These are phyloP conservation scores for Ochropacha duplaris DNA, from an alignment of 2,888 invertebrate genomes.

Conservation along the genomic window DNA sequence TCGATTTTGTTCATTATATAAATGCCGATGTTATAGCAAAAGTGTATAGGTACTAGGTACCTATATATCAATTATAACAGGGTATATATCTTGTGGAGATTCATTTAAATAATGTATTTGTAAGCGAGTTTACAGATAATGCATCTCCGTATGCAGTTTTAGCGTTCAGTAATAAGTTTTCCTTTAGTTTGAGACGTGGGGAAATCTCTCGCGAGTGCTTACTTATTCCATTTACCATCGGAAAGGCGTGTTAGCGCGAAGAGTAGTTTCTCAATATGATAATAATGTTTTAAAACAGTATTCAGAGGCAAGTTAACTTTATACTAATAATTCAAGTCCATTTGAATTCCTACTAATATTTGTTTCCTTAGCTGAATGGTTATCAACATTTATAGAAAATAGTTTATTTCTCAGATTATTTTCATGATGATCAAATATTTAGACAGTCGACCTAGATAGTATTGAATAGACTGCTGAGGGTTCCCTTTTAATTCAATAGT, in stretches of 20 bases:
- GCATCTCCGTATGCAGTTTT: constrained; percentile 44
- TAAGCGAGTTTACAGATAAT: constrained; percentile 32
- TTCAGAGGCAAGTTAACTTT: background rate
- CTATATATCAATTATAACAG: background rate
- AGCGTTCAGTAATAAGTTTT: constrained; percentile 41
- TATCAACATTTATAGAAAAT: too few relatives aligned
- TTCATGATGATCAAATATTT: too few relatives aligned
- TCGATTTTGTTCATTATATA: too few relatives aligned
- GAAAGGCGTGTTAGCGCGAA: constrained; percentile 31
- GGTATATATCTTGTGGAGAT: background rate
- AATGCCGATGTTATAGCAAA: too few relatives aligned
- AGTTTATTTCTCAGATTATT: too few relatives aligned
- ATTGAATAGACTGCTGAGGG: background rate
- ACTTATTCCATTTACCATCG: constrained; percentile 39
- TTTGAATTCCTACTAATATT: background rate
- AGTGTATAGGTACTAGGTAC: background rate
- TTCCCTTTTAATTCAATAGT: background rate
- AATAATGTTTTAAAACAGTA: constrained; percentile 15
- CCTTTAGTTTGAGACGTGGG: constrained; percentile 36
- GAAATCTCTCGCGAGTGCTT: constrained; percentile 39
- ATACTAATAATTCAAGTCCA: background rate
- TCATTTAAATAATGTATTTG: background rate
- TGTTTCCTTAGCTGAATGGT: too few relatives aligned
- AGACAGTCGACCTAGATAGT: too few relatives aligned
- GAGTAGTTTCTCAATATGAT: constrained; percentile 32